Percentiles rank a stretch among this genome's conserved stretches.
These are phyloP conservation scores for Macroglossus sobrinus DNA, from an alignment of 2,113 vertebrate species.

Conservation along the genomic window DNA sequence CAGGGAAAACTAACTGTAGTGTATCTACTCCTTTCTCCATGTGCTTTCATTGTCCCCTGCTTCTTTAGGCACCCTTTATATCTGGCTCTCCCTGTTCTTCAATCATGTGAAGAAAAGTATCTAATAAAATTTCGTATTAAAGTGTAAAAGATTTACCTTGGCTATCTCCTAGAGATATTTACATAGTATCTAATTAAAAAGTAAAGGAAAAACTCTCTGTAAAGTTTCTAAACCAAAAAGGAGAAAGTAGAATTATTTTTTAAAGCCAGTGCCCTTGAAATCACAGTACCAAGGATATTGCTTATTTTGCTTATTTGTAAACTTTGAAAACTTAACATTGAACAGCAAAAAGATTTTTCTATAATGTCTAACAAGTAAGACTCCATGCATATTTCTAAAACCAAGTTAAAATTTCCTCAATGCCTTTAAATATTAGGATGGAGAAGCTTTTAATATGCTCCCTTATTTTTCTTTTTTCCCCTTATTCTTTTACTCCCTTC, in stretches of 20 bases:
- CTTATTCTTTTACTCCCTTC: accelerated
- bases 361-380: not conserved
- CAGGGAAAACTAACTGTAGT: not conserved
- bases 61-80: not conserved
- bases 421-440: not conserved
- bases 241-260: not conserved
- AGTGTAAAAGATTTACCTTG: not conserved
- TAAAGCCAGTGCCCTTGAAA: not conserved
- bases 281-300: not conserved
- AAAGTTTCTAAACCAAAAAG: not conserved
- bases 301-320: not conserved
- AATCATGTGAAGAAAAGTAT: not conserved
- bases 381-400: not conserved
- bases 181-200: not conserved
- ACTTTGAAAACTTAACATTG: not conserved
- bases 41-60: not conserved
- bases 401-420: not conserved
- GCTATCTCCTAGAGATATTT: not conserved
- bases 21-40: not conserved
- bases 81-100: not conserved
- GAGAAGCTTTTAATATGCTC: not conserved
- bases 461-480: not conserved
- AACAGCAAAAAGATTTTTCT: not conserved
- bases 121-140: not conserved
- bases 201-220: not conserved